Conservation (phyloP, 2,113 vertebrate genomes). For the Psammodynastes pulverulentus region DNA sequence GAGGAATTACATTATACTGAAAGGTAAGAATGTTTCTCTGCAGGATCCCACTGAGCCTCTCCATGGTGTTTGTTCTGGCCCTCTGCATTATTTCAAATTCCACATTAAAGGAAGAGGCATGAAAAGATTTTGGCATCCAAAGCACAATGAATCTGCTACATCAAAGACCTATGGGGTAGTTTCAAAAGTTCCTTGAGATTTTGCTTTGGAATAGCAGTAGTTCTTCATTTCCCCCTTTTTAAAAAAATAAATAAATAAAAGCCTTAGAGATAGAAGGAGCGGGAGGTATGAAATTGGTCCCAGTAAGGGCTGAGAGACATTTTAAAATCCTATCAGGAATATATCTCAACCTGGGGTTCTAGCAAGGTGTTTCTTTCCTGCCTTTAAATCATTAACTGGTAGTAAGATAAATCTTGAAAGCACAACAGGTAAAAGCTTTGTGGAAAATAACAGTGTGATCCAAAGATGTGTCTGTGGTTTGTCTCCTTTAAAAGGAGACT, state of each 20-base stretch:
- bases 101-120: constrained; percentile 40
- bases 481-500: background rate
- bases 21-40: constrained; percentile 32
- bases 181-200: constrained; percentile 50
- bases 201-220: constrained; percentile 32
- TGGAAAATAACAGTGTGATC: constrained; percentile 32
- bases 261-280: constrained; percentile 6
- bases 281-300: constrained; percentile 48
- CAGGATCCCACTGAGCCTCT: constrained; percentile 40
- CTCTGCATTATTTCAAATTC: constrained; percentile 40
- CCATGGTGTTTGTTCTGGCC: constrained; percentile 37
- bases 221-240: constrained; percentile 22
- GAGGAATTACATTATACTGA: constrained; percentile 39
- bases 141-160: constrained; percentile 35
- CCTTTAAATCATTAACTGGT: constrained; percentile 56
- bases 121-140: constrained; percentile 43
- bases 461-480: background rate
- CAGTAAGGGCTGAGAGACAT: constrained; percentile 54
- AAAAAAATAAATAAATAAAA: constrained; percentile 13
- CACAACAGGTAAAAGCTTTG: constrained; percentile 37
- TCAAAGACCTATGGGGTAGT: constrained; percentile 47
- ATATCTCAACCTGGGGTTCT: constrained; percentile 51
- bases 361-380: constrained; percentile 49
- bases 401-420: constrained; percentile 25
- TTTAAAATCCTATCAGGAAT: constrained; percentile 58